Conservation (phyloP, 2,113 vertebrate species). For the Plectropomus leopardus region DNA sequence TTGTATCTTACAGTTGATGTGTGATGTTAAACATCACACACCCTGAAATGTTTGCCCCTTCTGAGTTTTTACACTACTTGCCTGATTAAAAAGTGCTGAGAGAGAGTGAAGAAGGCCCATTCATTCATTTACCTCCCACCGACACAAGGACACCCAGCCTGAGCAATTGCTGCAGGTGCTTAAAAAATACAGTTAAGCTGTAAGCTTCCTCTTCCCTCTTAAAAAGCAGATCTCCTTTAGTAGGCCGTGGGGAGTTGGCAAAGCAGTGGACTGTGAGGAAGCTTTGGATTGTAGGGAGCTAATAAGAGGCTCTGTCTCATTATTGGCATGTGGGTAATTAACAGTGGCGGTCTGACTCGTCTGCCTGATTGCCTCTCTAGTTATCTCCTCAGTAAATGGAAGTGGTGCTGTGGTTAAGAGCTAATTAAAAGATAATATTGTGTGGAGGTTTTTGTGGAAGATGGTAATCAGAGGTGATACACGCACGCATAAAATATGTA, state of each 20-base stretch:
- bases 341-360: conserved; percentile 73
- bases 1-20: not conserved
- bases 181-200: conserved; percentile 46
- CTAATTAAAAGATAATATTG: conserved; percentile 88
- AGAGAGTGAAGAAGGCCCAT: not conserved
- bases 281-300: conserved; percentile 75
- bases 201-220: conserved; percentile 55
- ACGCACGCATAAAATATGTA: conserved; percentile 44
- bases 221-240: conserved; percentile 66
- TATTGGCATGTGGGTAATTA: conserved; percentile 86
- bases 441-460: conserved; percentile 67
- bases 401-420: conserved; percentile 81
- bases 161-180: conserved; percentile 51
- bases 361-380: conserved; percentile 83
- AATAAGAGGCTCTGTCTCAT: conserved; percentile 81
- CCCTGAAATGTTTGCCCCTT: not conserved
- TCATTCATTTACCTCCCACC: conserved; percentile 15
- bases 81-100: conserved; percentile 30
- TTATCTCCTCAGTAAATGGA: conserved; percentile 83
- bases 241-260: conserved; percentile 66
- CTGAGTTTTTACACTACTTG: conserved; percentile 18
- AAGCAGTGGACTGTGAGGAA: conserved; percentile 73
- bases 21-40: not conserved
- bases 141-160: conserved; percentile 20
- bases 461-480: conserved; percentile 64